Base-by-base conservation (phyloP, 2,888 invertebrate species). In the Nephrotoma appendiculata region DNA sequence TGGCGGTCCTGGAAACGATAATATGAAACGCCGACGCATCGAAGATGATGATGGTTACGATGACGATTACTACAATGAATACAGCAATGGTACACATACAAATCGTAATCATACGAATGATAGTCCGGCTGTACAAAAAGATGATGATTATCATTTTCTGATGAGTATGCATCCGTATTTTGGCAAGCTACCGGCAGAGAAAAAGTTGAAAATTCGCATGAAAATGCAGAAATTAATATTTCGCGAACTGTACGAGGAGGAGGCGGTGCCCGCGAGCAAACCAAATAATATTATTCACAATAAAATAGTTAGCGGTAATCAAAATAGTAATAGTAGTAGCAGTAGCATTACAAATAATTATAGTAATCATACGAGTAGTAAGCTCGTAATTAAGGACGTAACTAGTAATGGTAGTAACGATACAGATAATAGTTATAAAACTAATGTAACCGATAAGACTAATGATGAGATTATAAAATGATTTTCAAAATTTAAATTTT, bases 201-300 rank as follows among this genome's bases (percentile, higher is more conserved):
- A 92, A 87, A 92, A 92, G 87, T 88, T 92, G 86, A 89, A 91
- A 86, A 90, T 91, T 86, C 90, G 92, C 87, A 92, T 91, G 88
- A 91, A 91, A 89, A 92, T 92, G 88, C 92, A 92, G 88, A 92
- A 91, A 88, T 88, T 92, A 87, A 91, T 92, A 85, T 91, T 92
- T 87, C 91, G 91, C 87, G 92, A 92, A 88, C 89, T 92, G 5
- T 92, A 92, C 88, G 91, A 91, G 88, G 87, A 86, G 85, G 91
- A 91, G 88, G 91, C 7, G 31, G 31, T 19, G 31, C 31, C 31
- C 2, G 31, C 31, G 31, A 31, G 31, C 19, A 71, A 71, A 71
- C 71, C 71, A 71, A 71, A 71, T 71, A 71, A 71, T 71, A 31
- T 31, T 71, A 71, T 71, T 31, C 71, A 11, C 31, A 71, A 4